These are phyloP conservation scores for Gallinago media DNA, from an alignment of 2,113 vertebrate species.

Conservation along the genomic window DNA sequence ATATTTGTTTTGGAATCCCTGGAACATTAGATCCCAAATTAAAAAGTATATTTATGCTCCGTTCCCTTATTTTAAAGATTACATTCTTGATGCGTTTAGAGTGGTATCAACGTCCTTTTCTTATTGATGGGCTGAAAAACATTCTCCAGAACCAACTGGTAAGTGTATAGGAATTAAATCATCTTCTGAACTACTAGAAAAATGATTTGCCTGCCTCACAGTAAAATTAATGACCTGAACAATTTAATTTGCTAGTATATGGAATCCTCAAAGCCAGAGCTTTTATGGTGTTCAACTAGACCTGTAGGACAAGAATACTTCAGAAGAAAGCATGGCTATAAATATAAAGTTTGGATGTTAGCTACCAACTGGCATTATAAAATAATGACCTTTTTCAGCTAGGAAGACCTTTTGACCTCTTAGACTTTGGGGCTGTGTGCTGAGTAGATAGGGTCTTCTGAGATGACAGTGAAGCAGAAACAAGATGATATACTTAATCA, in stretches of 20 bases:
- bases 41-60: not conserved
- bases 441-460: not conserved
- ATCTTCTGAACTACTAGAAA: not conserved
- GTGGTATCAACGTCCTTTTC: not conserved
- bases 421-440: not conserved
- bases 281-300: not conserved
- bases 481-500: conserved; percentile 17
- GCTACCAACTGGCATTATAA: conserved; percentile 22
- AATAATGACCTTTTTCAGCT: not conserved
- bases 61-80: not conserved
- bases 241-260: conserved; percentile 25
- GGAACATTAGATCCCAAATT: not conserved
- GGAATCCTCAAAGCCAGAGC: not conserved
- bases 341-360: conserved; percentile 35
- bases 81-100: not conserved
- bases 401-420: not conserved
- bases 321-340: not conserved
- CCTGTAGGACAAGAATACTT: not conserved
- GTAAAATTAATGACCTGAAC: conserved; percentile 15
- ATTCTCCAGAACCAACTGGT: not conserved
- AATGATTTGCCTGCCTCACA: not conserved
- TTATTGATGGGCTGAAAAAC: not conserved
- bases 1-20: not conserved
- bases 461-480: conserved; percentile 22
- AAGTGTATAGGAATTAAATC: not conserved